Evolutionary conservation across 2,888 invertebrate species (phyloP).

Genomic region (Rotaria sp.): DNA sequence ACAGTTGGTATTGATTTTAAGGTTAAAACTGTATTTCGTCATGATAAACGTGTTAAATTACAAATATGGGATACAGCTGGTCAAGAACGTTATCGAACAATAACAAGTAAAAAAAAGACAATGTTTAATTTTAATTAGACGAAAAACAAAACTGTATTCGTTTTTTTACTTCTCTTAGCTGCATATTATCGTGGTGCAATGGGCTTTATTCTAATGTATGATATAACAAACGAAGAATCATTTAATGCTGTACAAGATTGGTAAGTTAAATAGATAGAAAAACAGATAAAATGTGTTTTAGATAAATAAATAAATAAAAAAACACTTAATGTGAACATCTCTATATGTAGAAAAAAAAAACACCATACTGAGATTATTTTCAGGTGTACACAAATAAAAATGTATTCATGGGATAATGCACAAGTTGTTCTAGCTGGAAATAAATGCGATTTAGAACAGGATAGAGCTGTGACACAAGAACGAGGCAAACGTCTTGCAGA

Average conservation of each 20-base stretch:
- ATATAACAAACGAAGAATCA: slow-evolving; percentile 98
- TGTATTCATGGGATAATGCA: slow-evolving; percentile 99
- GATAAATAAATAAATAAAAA: neutral
- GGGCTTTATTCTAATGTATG: slow-evolving; percentile 99
- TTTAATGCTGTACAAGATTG: slow-evolving; percentile 99
- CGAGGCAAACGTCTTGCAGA: slow-evolving; percentile 92
- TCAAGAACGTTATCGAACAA: slow-evolving; percentile 95
- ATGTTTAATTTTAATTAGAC: too few species aligned
- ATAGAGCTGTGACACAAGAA: slow-evolving; percentile 90
- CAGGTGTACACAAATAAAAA: slow-evolving; percentile 98
- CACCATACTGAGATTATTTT: neutral
- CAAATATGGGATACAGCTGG: slow-evolving; percentile 99
- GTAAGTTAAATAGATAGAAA: slow-evolving; percentile 60
- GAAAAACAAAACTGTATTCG: too few species aligned
- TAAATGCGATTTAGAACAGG: slow-evolving; percentile 99
- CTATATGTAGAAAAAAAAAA: neutral
- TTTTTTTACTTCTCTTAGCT: slow-evolving; percentile 52
- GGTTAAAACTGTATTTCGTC: slow-evolving; percentile 98
- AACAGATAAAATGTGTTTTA: neutral
- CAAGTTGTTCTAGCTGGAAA: slow-evolving; percentile 97
- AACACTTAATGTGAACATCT: too few species aligned
- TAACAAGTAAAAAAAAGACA: slow-evolving; percentile 64
- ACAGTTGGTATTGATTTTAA: slow-evolving; percentile 99
- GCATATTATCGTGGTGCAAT: slow-evolving; percentile 98
- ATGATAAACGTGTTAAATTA: slow-evolving; percentile 96